Conservation (phyloP, 1,140 invertebrate species). For the Sycobia sp. region DNA sequence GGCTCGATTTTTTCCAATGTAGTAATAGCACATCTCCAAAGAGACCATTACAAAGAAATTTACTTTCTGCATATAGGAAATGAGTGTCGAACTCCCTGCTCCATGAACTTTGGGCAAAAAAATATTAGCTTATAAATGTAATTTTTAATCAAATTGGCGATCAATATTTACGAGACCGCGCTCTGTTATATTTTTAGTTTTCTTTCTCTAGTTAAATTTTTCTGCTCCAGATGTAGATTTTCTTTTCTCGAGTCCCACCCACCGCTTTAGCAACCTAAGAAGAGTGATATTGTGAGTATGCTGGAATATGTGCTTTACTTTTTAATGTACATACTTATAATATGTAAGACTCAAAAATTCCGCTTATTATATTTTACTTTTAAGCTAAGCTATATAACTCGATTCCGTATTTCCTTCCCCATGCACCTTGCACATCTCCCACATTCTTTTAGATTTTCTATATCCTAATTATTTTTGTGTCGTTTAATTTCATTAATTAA, state of each 20-base stretch:
- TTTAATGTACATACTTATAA: slow-evolving; percentile 31
- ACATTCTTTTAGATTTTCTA: slow-evolving; percentile 9
- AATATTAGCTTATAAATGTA: slow-evolving; percentile 21
- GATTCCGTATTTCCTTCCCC: background rate
- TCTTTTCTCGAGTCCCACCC: slow-evolving; percentile 33
- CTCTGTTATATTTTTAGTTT: slow-evolving; percentile 10
- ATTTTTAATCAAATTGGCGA: slow-evolving; percentile 8
- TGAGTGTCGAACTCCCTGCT: no score
- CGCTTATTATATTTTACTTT: slow-evolving; percentile 21
- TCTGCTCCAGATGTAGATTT: slow-evolving; percentile 18
- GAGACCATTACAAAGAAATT: slow-evolving; percentile 33
- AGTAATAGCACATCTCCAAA: slow-evolving; percentile 34
- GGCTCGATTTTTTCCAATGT: no score
- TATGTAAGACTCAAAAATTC: slow-evolving; percentile 29
- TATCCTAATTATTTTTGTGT: background rate
- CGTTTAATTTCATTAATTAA: slow-evolving; percentile 14
- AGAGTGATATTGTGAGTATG: slow-evolving; percentile 16
- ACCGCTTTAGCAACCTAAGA: slow-evolving; percentile 35
- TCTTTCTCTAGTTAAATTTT: slow-evolving; percentile 9
- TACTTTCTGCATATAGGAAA: slow-evolving; percentile 1
- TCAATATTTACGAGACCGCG: slow-evolving; percentile 12
- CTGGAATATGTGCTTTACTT: slow-evolving; percentile 15
- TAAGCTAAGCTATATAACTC: slow-evolving; percentile 10
- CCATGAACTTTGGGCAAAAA: no score
- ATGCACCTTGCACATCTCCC: background rate